Evolutionary conservation across 2,888 invertebrate species (phyloP), one percentile per base, ranked within the genome.

Genomic region (Drosophila neotestacea): DNA sequence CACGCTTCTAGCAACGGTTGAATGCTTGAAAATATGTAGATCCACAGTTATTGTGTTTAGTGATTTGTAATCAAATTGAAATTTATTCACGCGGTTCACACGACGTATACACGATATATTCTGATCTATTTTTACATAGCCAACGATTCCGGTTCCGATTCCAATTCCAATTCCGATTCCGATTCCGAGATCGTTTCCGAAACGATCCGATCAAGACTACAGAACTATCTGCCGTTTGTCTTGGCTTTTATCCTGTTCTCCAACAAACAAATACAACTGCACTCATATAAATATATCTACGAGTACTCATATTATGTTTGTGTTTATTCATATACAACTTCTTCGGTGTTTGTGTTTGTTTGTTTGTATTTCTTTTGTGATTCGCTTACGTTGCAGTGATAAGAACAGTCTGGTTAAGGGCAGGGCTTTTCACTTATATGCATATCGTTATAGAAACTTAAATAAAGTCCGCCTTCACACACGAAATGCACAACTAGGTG

Each of bases 41-140:
- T 58, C 32, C 28, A 50, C 30, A 61, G 47, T 54, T 59, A 42
- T 39, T 48, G 70, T 34, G 22, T 39, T 58, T 4, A 30, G 13
- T 55, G 61, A 27, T 47, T 50, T 41, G 27, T 56, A 70, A 61
- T 47, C 60, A 27, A 63, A 66, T 86, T 79, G 73, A 65, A 81
- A 81, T 78, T 72, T 81, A 81, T 84, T 86, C 71, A 51, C 41
- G 47, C 47, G 55, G 70, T 16, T 44, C 71, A 86, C 85, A 60
- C 64, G 81, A 67, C 85, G 85, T 76, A 87, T 83, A 67, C 73
- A 70, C 56, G 55, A 78, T 84, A 54, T 22, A 38, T 42, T 10
- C 28, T 38, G 13, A 38, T 27, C 28, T 50, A 30, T 10, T 47
- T 30, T 30, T 47, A 9, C 6, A n/a, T 46, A n/a, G 13, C 11